Base-by-base conservation (phyloP, 2,797 vertebrate genomes). In the Pangasius larnaudii region DNA sequence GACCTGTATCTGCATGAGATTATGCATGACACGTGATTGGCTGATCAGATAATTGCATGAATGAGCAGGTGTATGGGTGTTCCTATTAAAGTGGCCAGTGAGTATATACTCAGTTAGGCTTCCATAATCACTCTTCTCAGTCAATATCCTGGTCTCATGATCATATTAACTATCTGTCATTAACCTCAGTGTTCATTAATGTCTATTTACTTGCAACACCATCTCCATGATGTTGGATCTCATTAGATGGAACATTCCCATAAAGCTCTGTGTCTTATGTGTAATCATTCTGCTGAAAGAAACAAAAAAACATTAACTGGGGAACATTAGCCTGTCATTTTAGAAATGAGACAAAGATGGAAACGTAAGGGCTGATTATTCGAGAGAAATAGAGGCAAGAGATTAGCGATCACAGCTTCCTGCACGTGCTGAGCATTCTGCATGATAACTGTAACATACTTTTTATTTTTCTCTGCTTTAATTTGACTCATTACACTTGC, bases 391-490 rank as follows among this genome's bases (percentile, higher is more conserved):
- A 59, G 74, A 77, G 65, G 7, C 19, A 42, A 63, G 81, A 61
- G 65, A 79, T 63, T 49, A 89, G 58, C 59, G 3, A 58, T 69
- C 71, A 89, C 59, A 36, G 36, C 56, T 74, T 75, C 86, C 94
- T 96, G 94, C 95, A 95, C 95, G 96, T 97, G 96, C 95, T 96
- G 95, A 95, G 96, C 97, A 96, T 98, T 95, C 95, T 98, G 98
- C 98, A 98, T 98, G 98, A 96, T 92, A 91, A 95, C 91, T 97
- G 96, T 98, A 95, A 83, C 94, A 94, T 95, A 89, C 90, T 93
- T 93, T 91, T 93, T 39, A 14, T 61, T 79, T 58, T 85, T 86
- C 86, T 92, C 89, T 84, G 77, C 56, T 86, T 92, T 92, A n/a
- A 88, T 92, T 92, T 91, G 86, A 91, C 74, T 93, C 92, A 89